Base-by-base conservation (phyloP, 2,113 vertebrate genomes). In the Apaloderma vittatum region DNA sequence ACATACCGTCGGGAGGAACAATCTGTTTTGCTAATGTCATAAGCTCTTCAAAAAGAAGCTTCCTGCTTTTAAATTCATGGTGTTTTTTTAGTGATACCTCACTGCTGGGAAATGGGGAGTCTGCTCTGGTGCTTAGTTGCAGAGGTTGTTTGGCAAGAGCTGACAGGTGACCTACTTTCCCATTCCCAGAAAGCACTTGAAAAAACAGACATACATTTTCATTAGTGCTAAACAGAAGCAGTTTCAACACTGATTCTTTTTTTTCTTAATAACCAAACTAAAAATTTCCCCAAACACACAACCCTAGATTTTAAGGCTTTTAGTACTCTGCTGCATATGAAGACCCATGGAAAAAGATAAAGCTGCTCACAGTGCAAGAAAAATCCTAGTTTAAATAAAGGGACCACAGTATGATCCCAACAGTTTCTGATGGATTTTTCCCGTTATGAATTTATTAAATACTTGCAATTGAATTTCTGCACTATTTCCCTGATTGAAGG, bases 21-120 rank as follows among this genome's bases (percentile, higher is more conserved):
- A 83, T 91, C 94, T 97, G 92, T 91, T 96, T 96, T 95, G 34
- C n/a, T 96, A 94, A 93, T 78, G 65, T 89, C 74, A 90, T 88
- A 74, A 86, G 65, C 59, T 94, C 58, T 96, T 95, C 10, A 45
- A 81, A 95, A 86, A 24, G 15, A 63, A 94, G 30, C 27, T 68
- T 88, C 20, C 46, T 48, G 18, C 14, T 46, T 88, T 94, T 57
- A 46, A 55, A 78, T 94, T 91, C 68, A 37, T 65, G 24, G 43
- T 78, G 77, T 30, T 66, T 58, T 85, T 83, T 37, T 77, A 93
- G 80, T 79, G 57, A 84, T 79, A 76, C 84, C 36, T 71, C 32
- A 57, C 30, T 72, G 32, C 11, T 93, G 88, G 81, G 78, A 91
- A 86, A 85, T 32, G 7, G 48, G 24, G 68, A 94, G n/a, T 84